A percentile compares a stretch with the other conserved stretches of the same genome.
phyloP scores from a whole-genome alignment of 2,888 invertebrate genomes.

The Nephrotoma flavescens region DNA sequence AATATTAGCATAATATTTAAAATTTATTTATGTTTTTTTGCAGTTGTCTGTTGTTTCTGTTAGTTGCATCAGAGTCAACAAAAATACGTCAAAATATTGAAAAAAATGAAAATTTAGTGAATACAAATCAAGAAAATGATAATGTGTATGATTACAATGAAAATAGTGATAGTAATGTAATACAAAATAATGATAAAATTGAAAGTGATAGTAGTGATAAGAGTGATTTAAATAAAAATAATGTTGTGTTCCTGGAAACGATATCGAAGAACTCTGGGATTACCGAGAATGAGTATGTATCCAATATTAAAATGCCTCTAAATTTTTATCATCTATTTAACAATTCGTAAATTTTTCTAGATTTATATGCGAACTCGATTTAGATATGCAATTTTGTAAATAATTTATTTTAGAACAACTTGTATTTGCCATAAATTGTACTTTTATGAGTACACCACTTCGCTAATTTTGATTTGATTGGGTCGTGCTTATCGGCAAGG shows the following conservation, averaged over 20 bases:
- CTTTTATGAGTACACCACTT: too few relatives aligned
- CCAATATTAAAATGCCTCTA: too few relatives aligned
- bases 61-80: conserved; percentile 40
- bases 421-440: too few relatives aligned
- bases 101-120: not conserved
- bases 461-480: too few relatives aligned
- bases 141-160: not conserved
- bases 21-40: conserved; percentile 19
- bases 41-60: conserved; percentile 43
- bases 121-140: conserved; percentile 1
- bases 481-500: too few relatives aligned
- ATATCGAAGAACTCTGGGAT: conserved; percentile 3
- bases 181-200: not conserved
- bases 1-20: not conserved
- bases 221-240: not conserved
- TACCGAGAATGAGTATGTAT: conserved; percentile 1
- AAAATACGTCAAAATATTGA: conserved; percentile 20
- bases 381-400: too few relatives aligned
- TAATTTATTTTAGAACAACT: too few relatives aligned
- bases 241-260: not conserved
- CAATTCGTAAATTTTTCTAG: too few relatives aligned
- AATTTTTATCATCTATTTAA: too few relatives aligned
- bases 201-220: not conserved
- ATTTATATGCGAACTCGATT: too few relatives aligned
- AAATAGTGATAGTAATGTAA: not conserved